A percentile compares a stretch with the other conserved stretches of the same genome.
Evolutionary conservation across 2,113 vertebrate species (phyloP).

Genomic region (Mionectes macconnelli): DNA sequence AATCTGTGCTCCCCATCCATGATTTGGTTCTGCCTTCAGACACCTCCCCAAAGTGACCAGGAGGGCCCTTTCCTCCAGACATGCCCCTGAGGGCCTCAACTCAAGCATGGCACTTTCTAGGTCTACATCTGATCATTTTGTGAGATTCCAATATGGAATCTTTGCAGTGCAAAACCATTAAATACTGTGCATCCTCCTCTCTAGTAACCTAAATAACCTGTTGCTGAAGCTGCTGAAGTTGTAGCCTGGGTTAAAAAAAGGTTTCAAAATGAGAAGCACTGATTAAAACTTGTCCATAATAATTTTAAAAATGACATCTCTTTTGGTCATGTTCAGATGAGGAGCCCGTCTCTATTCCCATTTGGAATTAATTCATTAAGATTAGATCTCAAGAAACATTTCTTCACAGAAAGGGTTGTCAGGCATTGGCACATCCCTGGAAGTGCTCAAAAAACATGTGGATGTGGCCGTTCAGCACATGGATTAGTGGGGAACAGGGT

Average conservation of each 20-base stretch:
- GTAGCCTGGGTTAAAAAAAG: background rate
- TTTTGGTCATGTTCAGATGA: background rate
- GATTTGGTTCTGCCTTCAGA: background rate
- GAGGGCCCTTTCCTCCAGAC: background rate
- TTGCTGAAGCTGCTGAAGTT: background rate
- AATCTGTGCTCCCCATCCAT: background rate
- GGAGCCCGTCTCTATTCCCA: background rate
- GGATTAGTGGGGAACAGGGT: background rate
- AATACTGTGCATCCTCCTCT: background rate
- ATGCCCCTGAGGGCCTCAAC: background rate
- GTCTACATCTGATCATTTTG: background rate
- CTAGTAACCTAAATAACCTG: background rate
- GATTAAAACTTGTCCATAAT: background rate
- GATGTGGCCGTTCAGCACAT: background rate
- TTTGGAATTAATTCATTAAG: background rate
- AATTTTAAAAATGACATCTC: background rate
- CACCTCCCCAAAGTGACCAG: background rate
- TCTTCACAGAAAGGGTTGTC: background rate
- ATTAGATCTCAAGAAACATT: background rate
- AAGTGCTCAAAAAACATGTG: fast-evolving
- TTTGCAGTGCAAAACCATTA: background rate
- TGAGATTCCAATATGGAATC: background rate
- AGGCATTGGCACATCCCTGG: background rate
- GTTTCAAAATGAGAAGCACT: background rate
- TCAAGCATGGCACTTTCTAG: background rate